Conservation (phyloP, 2,113 vertebrate species). For the Orycteropus afer region DNA sequence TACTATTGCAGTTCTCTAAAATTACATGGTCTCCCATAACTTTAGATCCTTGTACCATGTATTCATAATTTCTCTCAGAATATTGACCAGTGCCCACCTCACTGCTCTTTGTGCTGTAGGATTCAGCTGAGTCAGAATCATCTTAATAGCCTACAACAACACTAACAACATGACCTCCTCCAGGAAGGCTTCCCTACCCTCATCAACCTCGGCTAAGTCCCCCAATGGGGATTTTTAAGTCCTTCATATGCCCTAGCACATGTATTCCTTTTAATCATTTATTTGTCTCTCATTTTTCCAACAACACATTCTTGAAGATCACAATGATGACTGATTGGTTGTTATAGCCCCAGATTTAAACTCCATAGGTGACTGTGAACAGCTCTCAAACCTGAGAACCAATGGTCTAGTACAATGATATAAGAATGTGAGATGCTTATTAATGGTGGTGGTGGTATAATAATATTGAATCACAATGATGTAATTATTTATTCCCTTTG, state of each 20-base stretch:
- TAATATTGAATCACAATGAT: background rate
- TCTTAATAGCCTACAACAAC: background rate
- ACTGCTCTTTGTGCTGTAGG: background rate
- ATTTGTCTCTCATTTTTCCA: background rate
- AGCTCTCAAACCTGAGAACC: background rate
- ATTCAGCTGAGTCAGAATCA: background rate
- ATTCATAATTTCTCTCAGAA: background rate
- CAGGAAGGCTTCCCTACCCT: background rate
- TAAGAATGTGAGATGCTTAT: background rate
- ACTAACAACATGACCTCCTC: background rate
- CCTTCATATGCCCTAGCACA: background rate
- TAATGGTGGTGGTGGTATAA: background rate
- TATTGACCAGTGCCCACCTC: background rate
- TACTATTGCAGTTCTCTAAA: background rate
- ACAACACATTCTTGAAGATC: background rate
- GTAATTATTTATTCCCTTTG: constrained; percentile 12
- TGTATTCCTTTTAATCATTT: background rate
- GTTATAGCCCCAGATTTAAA: background rate
- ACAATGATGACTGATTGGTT: background rate
- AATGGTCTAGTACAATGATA: background rate
- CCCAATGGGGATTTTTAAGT: background rate
- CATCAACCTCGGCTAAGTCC: background rate
- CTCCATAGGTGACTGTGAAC: background rate
- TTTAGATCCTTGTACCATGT: background rate
- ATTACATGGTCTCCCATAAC: background rate